Percentiles rank a stretch among this genome's conserved stretches.
Evolutionary conservation across 2,113 vertebrate genomes (phyloP).

Genomic region (Diadophis punctatus): DNA sequence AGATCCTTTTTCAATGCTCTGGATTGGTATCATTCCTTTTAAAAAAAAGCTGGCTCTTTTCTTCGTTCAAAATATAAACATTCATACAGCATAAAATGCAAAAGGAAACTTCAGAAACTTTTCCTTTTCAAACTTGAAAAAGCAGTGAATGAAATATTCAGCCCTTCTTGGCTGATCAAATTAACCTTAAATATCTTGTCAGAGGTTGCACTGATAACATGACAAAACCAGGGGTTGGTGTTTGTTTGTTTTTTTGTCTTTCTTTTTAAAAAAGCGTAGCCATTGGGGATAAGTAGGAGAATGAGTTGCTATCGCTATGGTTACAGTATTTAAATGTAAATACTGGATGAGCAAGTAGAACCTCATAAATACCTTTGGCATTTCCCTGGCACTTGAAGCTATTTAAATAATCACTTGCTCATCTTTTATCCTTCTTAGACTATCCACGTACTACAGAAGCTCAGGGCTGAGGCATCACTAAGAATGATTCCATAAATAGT

Average conservation of each 20-base stretch:
- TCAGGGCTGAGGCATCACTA: conserved; percentile 48
- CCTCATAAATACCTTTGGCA: conserved; percentile 61
- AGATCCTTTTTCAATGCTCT: background rate
- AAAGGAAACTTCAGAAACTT: background rate
- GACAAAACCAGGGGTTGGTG: background rate
- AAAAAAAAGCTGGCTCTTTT: background rate
- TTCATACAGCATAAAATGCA: background rate
- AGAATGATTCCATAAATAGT: conserved; percentile 58
- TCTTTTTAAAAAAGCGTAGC: conserved; percentile 35
- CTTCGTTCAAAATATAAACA: background rate
- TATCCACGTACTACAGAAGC: conserved; percentile 54
- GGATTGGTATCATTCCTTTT: background rate
- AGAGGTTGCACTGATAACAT: background rate
- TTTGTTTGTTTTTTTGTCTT: background rate
- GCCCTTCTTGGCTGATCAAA: background rate
- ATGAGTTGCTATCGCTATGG: conserved; percentile 1
- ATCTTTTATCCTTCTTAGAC: conserved; percentile 67
- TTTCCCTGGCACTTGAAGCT: conserved; percentile 54
- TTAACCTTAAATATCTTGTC: background rate
- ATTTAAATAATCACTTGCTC: conserved; percentile 56
- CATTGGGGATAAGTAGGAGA: conserved; percentile 2
- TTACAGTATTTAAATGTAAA: background rate
- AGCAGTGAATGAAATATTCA: background rate
- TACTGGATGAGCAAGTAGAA: conserved; percentile 47
- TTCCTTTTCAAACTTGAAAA: background rate